phyloP scores from a whole-genome alignment of 1,140 invertebrate species.

The Zeugodacus cucurbitae region DNA sequence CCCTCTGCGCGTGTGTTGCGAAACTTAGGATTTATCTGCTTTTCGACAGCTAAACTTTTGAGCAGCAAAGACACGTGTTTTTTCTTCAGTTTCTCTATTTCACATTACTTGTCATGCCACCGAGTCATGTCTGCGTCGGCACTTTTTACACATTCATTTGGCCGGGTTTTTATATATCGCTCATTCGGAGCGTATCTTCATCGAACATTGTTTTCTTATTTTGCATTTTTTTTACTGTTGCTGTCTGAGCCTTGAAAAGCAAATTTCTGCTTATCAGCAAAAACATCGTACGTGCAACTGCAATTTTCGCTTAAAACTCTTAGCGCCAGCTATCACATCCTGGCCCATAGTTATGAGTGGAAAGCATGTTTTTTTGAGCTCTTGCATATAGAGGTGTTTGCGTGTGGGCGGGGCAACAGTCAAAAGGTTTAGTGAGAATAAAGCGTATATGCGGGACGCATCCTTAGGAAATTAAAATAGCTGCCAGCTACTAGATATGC shows the following conservation, averaged over 20 bases:
- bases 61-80: neutral
- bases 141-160: neutral
- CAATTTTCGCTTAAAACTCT: neutral
- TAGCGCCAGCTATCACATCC: neutral
- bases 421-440: neutral
- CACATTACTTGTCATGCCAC: neutral
- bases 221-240: neutral
- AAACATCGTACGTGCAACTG: neutral
- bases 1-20: neutral
- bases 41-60: neutral
- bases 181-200: no score
- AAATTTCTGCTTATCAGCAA: neutral
- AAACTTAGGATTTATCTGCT: neutral
- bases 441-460: neutral
- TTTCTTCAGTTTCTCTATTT: neutral
- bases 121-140: neutral
- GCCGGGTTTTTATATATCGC: no score
- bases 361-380: neutral
- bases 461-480: constrained; percentile 19
- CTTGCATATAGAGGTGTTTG: neutral
- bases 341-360: neutral
- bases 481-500: neutral
- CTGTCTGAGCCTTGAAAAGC: neutral
- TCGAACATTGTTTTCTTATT: no score
- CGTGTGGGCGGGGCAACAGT: neutral